Conservation (phyloP, 2,797 vertebrate genomes). For the Antrozous pallidus region DNA sequence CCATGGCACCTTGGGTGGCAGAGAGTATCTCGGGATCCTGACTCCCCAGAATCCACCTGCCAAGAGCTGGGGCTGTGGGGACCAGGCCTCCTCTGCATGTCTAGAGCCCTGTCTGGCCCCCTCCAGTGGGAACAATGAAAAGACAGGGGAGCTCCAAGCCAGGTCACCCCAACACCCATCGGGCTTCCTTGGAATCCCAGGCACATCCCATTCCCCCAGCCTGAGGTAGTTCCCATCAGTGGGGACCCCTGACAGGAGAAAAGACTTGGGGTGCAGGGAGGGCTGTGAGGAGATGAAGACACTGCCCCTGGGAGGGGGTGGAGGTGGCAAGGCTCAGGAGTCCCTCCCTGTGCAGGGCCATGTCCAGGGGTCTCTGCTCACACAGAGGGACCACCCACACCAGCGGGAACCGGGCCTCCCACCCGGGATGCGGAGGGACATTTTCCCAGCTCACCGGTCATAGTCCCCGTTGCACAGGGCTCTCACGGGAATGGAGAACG, state of each 20-base stretch:
- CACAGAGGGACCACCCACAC: accelerated
- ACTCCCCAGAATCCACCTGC: neutral
- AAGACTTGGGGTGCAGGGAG: accelerated
- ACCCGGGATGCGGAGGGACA: neutral
- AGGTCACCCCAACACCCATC: neutral
- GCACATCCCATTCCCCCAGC: neutral
- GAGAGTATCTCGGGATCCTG: neutral
- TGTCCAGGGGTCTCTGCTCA: neutral
- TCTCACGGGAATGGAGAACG: constrained; percentile 91
- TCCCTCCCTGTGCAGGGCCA: accelerated
- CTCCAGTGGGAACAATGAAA: neutral
- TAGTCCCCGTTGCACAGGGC: constrained; percentile 93
- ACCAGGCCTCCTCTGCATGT: neutral
- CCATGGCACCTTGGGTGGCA: neutral
- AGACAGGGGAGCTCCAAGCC: neutral
- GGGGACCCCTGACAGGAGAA: neutral
- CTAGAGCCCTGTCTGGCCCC: neutral
- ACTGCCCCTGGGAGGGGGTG: neutral
- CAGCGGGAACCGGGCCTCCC: accelerated
- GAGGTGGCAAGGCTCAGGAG: neutral
- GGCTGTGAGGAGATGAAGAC: neutral
- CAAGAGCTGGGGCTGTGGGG: neutral
- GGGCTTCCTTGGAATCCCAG: neutral
- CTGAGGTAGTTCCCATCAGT: neutral
- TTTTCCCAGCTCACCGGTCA: constrained; percentile 85